Percentiles rank a stretch among this genome's conserved stretches.
Conservation (phyloP, 2,113 vertebrate species). For the Oryzias melastigma region DNA sequence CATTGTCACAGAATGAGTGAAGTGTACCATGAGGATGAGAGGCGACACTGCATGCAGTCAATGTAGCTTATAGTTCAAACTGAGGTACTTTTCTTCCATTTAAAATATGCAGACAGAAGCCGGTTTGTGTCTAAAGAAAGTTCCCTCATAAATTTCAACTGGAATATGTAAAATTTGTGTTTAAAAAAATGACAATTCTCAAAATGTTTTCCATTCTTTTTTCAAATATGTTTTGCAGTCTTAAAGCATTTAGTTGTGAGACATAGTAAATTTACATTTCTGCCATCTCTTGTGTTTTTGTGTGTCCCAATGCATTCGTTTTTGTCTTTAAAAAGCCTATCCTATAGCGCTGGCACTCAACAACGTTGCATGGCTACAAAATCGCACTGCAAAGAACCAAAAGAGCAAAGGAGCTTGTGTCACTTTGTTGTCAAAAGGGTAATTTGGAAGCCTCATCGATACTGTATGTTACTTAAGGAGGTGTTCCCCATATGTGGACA, state of each 20-base stretch:
- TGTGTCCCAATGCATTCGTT: slow-evolving; percentile 66
- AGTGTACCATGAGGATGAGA: slow-evolving; percentile 20
- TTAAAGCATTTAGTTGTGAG: slow-evolving; percentile 70
- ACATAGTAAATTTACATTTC: slow-evolving; percentile 51
- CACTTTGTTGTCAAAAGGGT: slow-evolving; percentile 77
- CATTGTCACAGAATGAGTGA: slow-evolving; percentile 33
- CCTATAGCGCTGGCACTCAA: slow-evolving; percentile 52
- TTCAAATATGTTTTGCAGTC: slow-evolving; percentile 65
- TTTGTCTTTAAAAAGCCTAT: slow-evolving; percentile 62
- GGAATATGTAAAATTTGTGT: slow-evolving; percentile 64
- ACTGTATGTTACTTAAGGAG: slow-evolving; percentile 83
- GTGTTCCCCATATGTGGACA: slow-evolving; percentile 82
- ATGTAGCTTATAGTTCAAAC: slow-evolving; percentile 48
- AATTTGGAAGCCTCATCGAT: slow-evolving; percentile 85
- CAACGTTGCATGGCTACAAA: slow-evolving; percentile 75
- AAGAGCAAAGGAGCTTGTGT: slow-evolving; percentile 72
- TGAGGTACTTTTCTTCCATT: slow-evolving; percentile 29
- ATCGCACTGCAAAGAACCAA: slow-evolving; percentile 73
- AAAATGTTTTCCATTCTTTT: slow-evolving; percentile 54
- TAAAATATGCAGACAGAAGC: slow-evolving; percentile 35
- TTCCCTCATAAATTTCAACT: slow-evolving; percentile 58
- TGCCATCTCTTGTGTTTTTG: slow-evolving; percentile 54
- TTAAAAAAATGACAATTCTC: slow-evolving; percentile 54
- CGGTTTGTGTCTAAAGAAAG: slow-evolving; percentile 2
- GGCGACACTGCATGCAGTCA: slow-evolving; percentile 36